Conservation (phyloP, 2,888 invertebrate species). For the Hetaerina titia region DNA sequence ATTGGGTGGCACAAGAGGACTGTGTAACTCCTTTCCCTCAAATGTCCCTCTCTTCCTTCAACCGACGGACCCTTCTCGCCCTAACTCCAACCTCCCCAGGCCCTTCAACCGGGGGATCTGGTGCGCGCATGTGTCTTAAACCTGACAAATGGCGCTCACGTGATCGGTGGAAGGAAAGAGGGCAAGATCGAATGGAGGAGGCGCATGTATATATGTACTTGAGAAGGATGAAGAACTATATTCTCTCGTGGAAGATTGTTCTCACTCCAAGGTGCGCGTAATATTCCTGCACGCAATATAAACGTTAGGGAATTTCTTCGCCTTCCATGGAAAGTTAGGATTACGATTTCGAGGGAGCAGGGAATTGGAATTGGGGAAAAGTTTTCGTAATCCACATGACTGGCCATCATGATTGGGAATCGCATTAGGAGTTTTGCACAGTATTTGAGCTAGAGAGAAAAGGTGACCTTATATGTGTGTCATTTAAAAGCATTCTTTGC, state of each 20-base stretch:
- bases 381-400: neutral
- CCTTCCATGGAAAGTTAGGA: neutral
- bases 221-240: neutral
- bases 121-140: neutral
- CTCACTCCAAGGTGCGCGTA: neutral
- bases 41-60: slow-evolving; percentile 17
- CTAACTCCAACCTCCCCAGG: no score
- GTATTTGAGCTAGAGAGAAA: no score
- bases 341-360: neutral
- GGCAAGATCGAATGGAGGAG: neutral
- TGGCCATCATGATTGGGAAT: neutral
- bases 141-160: neutral
- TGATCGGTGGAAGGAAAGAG: neutral
- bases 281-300: neutral
- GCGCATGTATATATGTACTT: neutral
- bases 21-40: slow-evolving; percentile 6
- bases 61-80: neutral
- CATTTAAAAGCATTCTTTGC: no score
- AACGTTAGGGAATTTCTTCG: neutral
- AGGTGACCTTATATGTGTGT: no score
- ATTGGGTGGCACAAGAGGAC: neutral
- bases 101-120: no score
- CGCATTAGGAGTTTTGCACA: neutral
- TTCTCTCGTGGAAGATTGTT: neutral
- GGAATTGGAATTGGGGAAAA: neutral